Evolutionary conservation across 2,797 vertebrate genomes (phyloP).

Genomic region (Poecile montanus): DNA sequence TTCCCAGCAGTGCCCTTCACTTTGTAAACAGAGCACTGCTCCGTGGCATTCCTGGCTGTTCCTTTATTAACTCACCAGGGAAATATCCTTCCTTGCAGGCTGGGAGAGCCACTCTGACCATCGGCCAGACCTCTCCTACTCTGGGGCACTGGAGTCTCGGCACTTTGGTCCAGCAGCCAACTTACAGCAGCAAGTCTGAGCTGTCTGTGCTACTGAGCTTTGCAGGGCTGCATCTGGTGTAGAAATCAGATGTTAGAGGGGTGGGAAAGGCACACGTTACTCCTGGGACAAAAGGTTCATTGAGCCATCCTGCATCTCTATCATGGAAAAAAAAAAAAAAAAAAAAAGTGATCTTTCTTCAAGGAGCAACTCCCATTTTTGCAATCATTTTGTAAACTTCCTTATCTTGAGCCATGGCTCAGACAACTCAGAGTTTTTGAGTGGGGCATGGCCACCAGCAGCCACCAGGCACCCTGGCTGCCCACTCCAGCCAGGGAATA

Average conservation of each 20-base stretch:
- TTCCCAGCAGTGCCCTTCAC: background rate
- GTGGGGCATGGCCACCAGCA: background rate
- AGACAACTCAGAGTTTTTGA: background rate
- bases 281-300: background rate
- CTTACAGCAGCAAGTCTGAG: background rate
- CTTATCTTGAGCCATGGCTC: background rate
- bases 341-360: background rate
- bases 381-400: background rate
- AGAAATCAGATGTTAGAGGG: background rate
- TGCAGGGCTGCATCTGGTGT: background rate
- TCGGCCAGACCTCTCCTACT: background rate
- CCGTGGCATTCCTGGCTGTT: background rate
- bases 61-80: background rate
- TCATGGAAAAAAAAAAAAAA: no score
- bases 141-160: background rate
- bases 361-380: background rate
- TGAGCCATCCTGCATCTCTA: background rate
- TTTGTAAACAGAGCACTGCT: background rate
- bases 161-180: background rate
- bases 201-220: background rate
- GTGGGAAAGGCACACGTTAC: background rate
- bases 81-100: background rate
- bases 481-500: accelerated
- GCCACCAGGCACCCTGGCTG: background rate
- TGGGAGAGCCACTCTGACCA: background rate